Base-by-base conservation (phyloP, 2,888 invertebrate genomes). In the Leptothorax acervorum region DNA sequence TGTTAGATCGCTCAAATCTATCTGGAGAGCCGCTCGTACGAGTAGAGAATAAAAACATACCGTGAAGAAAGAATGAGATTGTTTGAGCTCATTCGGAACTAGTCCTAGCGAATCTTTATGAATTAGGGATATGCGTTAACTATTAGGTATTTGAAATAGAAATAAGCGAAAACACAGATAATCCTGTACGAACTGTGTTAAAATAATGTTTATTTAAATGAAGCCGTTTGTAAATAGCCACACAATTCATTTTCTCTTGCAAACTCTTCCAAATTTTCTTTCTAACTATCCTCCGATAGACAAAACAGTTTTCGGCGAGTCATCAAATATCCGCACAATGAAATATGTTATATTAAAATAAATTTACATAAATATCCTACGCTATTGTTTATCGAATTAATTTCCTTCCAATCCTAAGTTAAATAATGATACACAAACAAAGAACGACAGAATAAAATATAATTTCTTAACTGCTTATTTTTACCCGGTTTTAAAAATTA, bases 191-290 rank as follows among this genome's bases (percentile, higher is more conserved):
- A 87, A 84, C 75, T 90, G 48, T 88, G 90, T 92, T 91, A 86
- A 92, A 90, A 83, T 82, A 89, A 88, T 86, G 90, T 92, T 92
- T 92, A 93, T 93, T 93, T 92, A 92, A 93, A 92, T 91, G 92
- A 92, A 91, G 81, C 89, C 88, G 89, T 92, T 92, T 92, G 92
- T 92, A 92, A 92, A 92, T 92, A 92, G 66, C 85, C 82, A 90
- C 85, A 51, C 75, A 63, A 68, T 2, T 60, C 57, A 57, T 45
- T 71, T 23, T 60, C 35, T 60, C 35, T 79, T 35, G 45, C 79
- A 23, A 71, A 35, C 57, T 71, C 28, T 76, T 15, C 42, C 28
- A 65, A 70, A 75, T 84, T 78, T 85, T 85, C 78, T 71, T 86
- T 86, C 83, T 76, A 85, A 89, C 81, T 85, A 83, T 86, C 82